Evolutionary conservation across 2,113 vertebrate genomes (phyloP).

Genomic region (Dasyurus viverrinus): DNA sequence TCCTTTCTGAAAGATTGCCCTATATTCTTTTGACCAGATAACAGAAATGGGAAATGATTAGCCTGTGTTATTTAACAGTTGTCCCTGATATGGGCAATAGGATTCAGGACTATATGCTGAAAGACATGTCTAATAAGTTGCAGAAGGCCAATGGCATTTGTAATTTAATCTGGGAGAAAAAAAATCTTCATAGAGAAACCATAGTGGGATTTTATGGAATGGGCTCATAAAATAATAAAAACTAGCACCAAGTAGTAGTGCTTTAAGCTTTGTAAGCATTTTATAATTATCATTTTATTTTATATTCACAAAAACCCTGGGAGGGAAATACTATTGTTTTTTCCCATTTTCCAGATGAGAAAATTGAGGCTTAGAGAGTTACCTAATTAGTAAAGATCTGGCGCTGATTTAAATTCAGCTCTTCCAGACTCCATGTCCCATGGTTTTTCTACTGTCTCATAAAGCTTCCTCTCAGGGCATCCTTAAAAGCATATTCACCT

Average conservation of each 20-base stretch:
- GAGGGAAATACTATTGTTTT: not conserved
- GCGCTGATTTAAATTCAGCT: not conserved
- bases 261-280: not conserved
- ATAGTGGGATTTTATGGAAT: not conserved
- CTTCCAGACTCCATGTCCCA: not conserved
- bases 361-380: not conserved
- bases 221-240: not conserved
- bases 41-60: conserved; percentile 60
- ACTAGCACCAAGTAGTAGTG: not conserved
- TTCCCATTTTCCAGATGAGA: not conserved
- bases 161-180: not conserved
- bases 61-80: conserved; percentile 21
- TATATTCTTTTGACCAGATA: conserved; percentile 59
- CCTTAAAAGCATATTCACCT: not conserved
- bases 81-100: conserved; percentile 11
- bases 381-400: not conserved
- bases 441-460: not conserved
- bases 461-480: not conserved
- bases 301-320: not conserved
- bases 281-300: not conserved
- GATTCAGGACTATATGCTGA: conserved; percentile 41
- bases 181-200: not conserved
- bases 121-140: conserved; percentile 24
- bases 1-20: conserved; percentile 52
- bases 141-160: conserved; percentile 7